phyloP scores from a whole-genome alignment of 2,888 invertebrate genomes.

The Tupiocoris notatus region DNA sequence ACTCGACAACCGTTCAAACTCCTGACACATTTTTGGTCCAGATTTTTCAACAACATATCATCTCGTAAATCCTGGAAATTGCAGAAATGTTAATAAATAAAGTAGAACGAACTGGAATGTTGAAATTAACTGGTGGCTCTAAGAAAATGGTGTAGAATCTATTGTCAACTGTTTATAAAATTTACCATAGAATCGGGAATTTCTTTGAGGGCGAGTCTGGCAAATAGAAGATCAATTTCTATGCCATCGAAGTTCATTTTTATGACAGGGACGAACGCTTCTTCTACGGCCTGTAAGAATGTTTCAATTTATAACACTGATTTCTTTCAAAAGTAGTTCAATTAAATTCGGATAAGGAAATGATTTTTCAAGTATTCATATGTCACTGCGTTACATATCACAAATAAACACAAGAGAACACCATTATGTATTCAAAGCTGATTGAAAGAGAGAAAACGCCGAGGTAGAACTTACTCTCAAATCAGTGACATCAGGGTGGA shows the following conservation, averaged over 20 bases:
- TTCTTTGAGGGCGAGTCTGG: constrained; percentile 89
- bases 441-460: neutral
- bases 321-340: neutral
- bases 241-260: constrained; percentile 99
- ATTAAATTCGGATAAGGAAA: no score
- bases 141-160: no score
- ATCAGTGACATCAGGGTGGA: constrained; percentile 81
- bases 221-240: constrained; percentile 98
- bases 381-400: neutral
- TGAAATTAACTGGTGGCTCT: no score
- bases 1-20: constrained; percentile 97
- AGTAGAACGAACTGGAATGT: no score
- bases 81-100: no score
- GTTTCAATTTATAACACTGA: neutral
- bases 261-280: constrained; percentile 98
- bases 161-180: no score
- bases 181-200: constrained; percentile 74
- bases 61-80: constrained; percentile 75
- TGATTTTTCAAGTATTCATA: no score
- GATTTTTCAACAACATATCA: constrained; percentile 85
- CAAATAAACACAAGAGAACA: neutral
- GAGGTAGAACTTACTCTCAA: constrained; percentile 62
- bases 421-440: neutral
- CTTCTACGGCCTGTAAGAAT: constrained; percentile 77
- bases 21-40: constrained; percentile 94